Conservation (phyloP, 1,140 invertebrate species). For the Gonatopus flavifemur region DNA sequence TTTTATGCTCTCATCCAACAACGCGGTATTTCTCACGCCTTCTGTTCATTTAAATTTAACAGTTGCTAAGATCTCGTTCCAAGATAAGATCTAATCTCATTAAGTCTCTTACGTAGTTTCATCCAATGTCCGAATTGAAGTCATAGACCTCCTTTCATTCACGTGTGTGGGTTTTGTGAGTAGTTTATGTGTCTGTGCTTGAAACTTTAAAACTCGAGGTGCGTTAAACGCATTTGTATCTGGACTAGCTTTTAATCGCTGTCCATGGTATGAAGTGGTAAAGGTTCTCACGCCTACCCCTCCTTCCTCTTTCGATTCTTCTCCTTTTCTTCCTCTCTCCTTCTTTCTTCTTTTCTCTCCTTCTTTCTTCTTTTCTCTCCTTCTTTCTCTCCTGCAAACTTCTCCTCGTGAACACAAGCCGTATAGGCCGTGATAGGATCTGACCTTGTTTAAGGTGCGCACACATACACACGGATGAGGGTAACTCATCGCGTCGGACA, state of each 20-base stretch:
- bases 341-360: constrained; percentile 12
- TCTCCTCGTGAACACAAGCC: constrained; percentile 31
- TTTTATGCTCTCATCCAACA: too few relatives aligned
- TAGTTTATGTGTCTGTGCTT: too few relatives aligned
- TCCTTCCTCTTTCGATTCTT: constrained; percentile 18
- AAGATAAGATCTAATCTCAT: too few relatives aligned
- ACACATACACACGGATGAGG: too few relatives aligned
- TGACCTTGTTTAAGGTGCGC: constrained; percentile 38
- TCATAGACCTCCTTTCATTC: too few relatives aligned
- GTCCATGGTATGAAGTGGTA: constrained; percentile 29
- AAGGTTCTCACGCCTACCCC: constrained; percentile 42
- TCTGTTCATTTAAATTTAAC: too few relatives aligned
- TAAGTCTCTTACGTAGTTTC: too few relatives aligned
- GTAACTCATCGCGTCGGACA: constrained; percentile 14
- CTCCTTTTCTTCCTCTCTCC: constrained; percentile 4
- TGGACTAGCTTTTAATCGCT: constrained; percentile 35
- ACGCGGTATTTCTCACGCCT: too few relatives aligned
- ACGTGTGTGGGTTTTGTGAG: too few relatives aligned
- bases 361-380: constrained; percentile 10
- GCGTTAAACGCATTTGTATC: constrained; percentile 9
- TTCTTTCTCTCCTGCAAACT: constrained; percentile 14
- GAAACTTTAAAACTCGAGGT: too few relatives aligned
- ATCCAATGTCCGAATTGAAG: too few relatives aligned
- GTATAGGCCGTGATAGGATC: constrained; percentile 42
- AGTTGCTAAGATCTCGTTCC: too few relatives aligned